Percentiles rank a stretch among this genome's conserved stretches.
Evolutionary conservation across 2,113 vertebrate genomes (phyloP).

Genomic region (Lontra canadensis): DNA sequence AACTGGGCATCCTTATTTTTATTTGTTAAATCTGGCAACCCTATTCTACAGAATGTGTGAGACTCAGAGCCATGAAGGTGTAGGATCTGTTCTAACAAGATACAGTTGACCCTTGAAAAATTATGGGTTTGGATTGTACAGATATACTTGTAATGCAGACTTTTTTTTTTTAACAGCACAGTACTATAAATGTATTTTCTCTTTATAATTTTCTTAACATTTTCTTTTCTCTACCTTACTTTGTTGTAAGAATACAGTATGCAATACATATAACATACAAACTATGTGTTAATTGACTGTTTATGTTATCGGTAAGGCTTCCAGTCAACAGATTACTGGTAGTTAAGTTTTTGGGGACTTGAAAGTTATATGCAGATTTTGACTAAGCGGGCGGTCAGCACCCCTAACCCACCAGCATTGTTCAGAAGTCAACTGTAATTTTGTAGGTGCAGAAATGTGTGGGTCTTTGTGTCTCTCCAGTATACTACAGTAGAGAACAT

Average conservation of each 20-base stretch:
- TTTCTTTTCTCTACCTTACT: background rate
- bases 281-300: background rate
- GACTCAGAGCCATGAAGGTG: background rate
- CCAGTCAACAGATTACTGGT: background rate
- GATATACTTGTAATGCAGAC: background rate
- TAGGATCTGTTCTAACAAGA: conserved; percentile 24
- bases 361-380: background rate
- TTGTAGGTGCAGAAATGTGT: background rate
- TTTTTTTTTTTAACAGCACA: background rate
- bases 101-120: background rate
- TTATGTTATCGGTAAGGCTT: background rate
- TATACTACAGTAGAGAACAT: background rate
- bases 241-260: background rate
- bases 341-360: background rate
- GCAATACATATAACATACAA: background rate
- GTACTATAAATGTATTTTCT: background rate
- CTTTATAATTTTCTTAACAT: background rate
- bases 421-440: background rate
- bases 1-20: conserved; percentile 31
- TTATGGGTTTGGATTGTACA: background rate
- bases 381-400: background rate
- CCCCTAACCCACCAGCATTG: background rate
- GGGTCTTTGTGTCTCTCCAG: background rate
- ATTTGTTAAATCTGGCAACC: conserved; percentile 43
- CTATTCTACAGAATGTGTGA: background rate